Evolutionary conservation across 1,140 invertebrate species (phyloP).

Genomic region (Calosoma granatense): DNA sequence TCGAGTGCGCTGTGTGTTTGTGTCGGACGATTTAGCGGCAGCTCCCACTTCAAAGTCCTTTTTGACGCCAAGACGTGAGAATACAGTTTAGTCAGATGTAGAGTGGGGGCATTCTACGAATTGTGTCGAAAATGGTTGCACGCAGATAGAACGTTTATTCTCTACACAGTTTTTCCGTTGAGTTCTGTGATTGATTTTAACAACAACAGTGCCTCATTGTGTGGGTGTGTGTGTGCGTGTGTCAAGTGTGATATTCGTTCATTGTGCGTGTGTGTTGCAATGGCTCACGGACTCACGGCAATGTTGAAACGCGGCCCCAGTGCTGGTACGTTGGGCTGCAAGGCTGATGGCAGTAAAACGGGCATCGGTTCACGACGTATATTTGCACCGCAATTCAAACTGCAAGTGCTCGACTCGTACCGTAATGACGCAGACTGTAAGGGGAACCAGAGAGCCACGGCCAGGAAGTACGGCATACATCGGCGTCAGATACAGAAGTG

Average conservation of each 20-base stretch:
- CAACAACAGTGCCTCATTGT: constrained; percentile 20
- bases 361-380: constrained; percentile 66
- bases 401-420: constrained; percentile 77
- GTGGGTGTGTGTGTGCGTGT: constrained; percentile 16
- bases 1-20: neutral
- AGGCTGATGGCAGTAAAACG: constrained; percentile 36
- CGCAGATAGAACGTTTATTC: constrained; percentile 20
- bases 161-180: constrained; percentile 22
- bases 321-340: constrained; percentile 28
- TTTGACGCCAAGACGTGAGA: constrained; percentile 30
- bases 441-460: constrained; percentile 75
- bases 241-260: neutral
- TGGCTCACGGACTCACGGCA: constrained; percentile 47
- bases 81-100: constrained; percentile 33
- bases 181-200: constrained; percentile 20
- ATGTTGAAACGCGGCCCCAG: constrained; percentile 40
- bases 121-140: constrained; percentile 35
- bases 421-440: constrained; percentile 70
- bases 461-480: constrained; percentile 77
- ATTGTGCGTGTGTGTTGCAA: constrained; percentile 25
- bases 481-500: constrained; percentile 80
- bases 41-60: constrained; percentile 20
- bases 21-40: neutral
- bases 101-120: constrained; percentile 33
- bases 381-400: constrained; percentile 74